Conservation (phyloP, 2,888 invertebrate species). For the Nymphalis urticae region DNA sequence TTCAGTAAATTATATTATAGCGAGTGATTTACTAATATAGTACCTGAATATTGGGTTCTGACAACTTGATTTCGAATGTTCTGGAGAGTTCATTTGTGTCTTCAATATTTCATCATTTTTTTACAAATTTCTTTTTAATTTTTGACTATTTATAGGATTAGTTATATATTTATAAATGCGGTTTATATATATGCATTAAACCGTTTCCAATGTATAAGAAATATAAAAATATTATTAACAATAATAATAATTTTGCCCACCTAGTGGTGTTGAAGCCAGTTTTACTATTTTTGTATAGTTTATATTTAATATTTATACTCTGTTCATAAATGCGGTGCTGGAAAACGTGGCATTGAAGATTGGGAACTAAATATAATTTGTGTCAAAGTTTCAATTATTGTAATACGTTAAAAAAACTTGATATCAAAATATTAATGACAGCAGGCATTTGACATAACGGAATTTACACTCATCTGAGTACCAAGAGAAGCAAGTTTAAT, state of each 20-base stretch:
- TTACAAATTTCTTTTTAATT: slow-evolving; percentile 10
- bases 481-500: no score
- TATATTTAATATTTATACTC: slow-evolving; percentile 23
- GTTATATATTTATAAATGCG: slow-evolving; percentile 16
- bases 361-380: slow-evolving; percentile 5
- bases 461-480: no score
- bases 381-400: slow-evolving; percentile 4
- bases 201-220: slow-evolving; percentile 12
- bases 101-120: slow-evolving; percentile 23
- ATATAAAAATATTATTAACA: slow-evolving; percentile 10
- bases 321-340: slow-evolving; percentile 24
- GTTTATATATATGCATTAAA: slow-evolving; percentile 6
- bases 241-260: slow-evolving; percentile 20
- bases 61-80: slow-evolving; percentile 15
- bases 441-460: no score
- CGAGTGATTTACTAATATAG: slow-evolving; percentile 9
- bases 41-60: slow-evolving; percentile 18
- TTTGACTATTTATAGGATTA: slow-evolving; percentile 24
- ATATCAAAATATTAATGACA: no score
- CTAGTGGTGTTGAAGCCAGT: slow-evolving; percentile 22
- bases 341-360: slow-evolving; percentile 18
- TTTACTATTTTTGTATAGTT: slow-evolving; percentile 22
- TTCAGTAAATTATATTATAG: slow-evolving; percentile 2
- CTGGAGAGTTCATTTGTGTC: slow-evolving; percentile 11
- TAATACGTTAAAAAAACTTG: no score